phyloP scores from a whole-genome alignment of 2,113 vertebrate genomes.

The Copsychus sechellarum region DNA sequence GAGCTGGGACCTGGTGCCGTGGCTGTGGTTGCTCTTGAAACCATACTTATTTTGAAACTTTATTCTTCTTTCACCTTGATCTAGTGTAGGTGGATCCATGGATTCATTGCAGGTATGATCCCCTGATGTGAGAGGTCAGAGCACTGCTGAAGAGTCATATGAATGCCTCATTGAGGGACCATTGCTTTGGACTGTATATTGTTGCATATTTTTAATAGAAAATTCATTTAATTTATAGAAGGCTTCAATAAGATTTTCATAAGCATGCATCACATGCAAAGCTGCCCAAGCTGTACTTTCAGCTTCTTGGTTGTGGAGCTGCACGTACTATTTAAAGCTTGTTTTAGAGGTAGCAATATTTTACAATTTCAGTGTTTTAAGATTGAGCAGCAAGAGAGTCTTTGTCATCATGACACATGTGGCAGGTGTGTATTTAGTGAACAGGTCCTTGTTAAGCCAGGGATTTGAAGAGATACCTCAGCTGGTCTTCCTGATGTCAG shows the following conservation, averaged over 20 bases:
- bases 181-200: not conserved
- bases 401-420: not conserved
- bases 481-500: not conserved
- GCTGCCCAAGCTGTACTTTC: not conserved
- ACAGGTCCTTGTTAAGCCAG: not conserved
- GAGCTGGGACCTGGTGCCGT: not conserved
- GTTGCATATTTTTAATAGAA: not conserved
- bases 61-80: not conserved
- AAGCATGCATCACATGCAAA: not conserved
- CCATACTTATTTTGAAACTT: fast-evolving
- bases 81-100: not conserved
- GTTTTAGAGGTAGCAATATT: not conserved
- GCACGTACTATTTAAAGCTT: not conserved
- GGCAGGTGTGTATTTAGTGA: not conserved
- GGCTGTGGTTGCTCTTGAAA: not conserved
- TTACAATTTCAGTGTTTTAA: not conserved
- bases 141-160: not conserved
- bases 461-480: not conserved
- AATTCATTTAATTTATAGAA: not conserved
- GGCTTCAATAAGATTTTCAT: not conserved
- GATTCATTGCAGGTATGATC: fast-evolving
- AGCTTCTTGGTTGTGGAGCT: not conserved
- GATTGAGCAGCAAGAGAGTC: not conserved
- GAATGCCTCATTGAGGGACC: not conserved
- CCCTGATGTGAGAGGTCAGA: not conserved